Evolutionary conservation across 2,113 vertebrate species (phyloP), one percentile per base, ranked within the genome.

Genomic region (Tinamus guttatus): DNA sequence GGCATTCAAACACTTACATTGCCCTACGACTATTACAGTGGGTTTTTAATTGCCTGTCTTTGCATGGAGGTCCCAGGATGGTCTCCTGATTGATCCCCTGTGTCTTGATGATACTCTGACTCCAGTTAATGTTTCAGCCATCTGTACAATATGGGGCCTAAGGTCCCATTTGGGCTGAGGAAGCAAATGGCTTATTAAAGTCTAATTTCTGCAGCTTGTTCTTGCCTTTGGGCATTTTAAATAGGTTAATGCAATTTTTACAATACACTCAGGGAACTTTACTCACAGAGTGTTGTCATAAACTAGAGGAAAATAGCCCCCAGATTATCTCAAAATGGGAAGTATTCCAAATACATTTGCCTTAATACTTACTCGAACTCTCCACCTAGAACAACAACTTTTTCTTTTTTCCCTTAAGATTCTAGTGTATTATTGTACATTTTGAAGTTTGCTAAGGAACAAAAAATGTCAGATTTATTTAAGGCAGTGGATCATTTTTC

Each of bases 151-250:
- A 78, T 83, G 86, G 60, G 78, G 89, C 68, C 59, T 90, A 89
- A 96, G 69, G 81, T 97, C 88, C 91, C 93, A 93, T 95, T 96
- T 97, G 91, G 96, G 83, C 93, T 81, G 67, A 95, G 76, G 79
- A 95, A 94, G 81, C 63, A 96, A 97, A 95, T 93, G 79, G 60
- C 92, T 90, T 91, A 96, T 96, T 96, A 95, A 96, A 97, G 89
- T 91, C 89, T 96, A 93, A 95, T 95, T 97, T 95, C 82, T 93
- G 41, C 52, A 69, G 84, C 63, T 89, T 95, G 89, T 91, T 96
- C 90, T 96, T 97, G 94, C 94, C 92, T 95, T 95, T 96, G 84
- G 91, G 81, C 94, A 94, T 97, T 95, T 96, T 95, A 97, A 97
- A 95, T 96, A 97, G 87, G 95, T 94, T 96, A 96, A 95, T 95